phyloP scores from a whole-genome alignment of 2,113 vertebrate genomes.

The Scomber colias region DNA sequence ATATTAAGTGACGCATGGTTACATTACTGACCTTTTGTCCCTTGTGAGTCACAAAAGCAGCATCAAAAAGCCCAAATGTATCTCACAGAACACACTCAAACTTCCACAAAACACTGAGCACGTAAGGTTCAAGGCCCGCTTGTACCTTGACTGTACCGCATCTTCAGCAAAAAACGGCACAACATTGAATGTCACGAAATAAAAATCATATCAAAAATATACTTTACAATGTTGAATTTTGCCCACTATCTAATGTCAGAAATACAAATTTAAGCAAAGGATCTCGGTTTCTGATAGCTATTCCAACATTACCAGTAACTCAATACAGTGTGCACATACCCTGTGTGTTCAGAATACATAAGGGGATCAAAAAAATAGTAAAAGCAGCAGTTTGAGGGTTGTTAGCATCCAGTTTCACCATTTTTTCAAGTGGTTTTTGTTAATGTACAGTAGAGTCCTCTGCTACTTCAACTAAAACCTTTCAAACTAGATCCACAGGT shows the following conservation, averaged over 20 bases:
- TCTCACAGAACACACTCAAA: conserved; percentile 69
- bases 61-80: conserved; percentile 59
- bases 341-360: conserved; percentile 74
- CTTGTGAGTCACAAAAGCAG: conserved; percentile 74
- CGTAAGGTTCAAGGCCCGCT: conserved; percentile 82
- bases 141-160: conserved; percentile 75
- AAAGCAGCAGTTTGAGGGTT: conserved; percentile 78
- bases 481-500: conserved; percentile 78
- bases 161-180: conserved; percentile 71
- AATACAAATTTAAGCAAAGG: conserved; percentile 43
- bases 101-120: conserved; percentile 81
- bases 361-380: conserved; percentile 51
- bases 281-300: conserved; percentile 48
- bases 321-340: conserved; percentile 76
- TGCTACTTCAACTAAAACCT: conserved; percentile 45
- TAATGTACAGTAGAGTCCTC: conserved; percentile 40
- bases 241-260: conserved; percentile 63
- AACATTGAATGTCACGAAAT: conserved; percentile 65
- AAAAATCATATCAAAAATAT: conserved; percentile 79
- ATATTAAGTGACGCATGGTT: conserved; percentile 69
- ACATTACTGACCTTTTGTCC: conserved; percentile 83
- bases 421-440: conserved; percentile 61
- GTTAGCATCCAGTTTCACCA: conserved; percentile 54
- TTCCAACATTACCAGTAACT: conserved; percentile 82
- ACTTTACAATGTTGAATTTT: conserved; percentile 66